Evolutionary conservation across 2,888 invertebrate genomes (phyloP), one percentile per base, ranked within the genome.

Genomic region (Rhagophthalmus giganteus): DNA sequence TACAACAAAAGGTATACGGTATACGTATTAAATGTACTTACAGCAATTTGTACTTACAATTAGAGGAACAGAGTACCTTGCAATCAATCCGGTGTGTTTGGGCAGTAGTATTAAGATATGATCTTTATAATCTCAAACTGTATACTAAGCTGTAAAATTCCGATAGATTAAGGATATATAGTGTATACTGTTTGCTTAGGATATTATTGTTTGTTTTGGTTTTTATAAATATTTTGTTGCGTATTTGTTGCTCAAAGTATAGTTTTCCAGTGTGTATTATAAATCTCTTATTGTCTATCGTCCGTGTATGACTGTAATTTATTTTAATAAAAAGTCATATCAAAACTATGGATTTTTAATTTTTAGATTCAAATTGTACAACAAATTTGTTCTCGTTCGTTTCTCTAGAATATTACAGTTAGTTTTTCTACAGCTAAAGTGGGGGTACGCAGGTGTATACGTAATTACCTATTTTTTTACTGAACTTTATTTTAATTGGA

Each of bases 241-340:
- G 74, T 74, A 70, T 71, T 73, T 74, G 74, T 75, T 75, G 74
- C 75, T 75, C 75, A 75, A 74, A 69, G 68, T 70, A 72, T 69
- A 65, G 65, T 66, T 69, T 70, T 70, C 68, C 65, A 64, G 60
- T 63, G 68, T 74, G 73, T 74, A 72, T 67, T 66, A 70, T 71
- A 72, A 58, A 66, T 63, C 62, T 62, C 62, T 63, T 61, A 62
- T 67, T 58, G 59, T 64, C 68, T 72, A 72, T 75, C 74, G 74
- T 76, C 69, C 70, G 67, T 74, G 75, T 76, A 74, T 76, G 75
- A 75, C 72, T 74, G 75, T 76, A 76, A 76, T 75, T 76, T 76
- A 75, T 76, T 76, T 76, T 75, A 75, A 76, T 75, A 75, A 74
- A 67, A 74, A 74, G 71, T 50, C 50, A 54, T 51, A 51, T 54